phyloP scores from a whole-genome alignment of 1,140 invertebrate genomes.

The Solen grandis region DNA sequence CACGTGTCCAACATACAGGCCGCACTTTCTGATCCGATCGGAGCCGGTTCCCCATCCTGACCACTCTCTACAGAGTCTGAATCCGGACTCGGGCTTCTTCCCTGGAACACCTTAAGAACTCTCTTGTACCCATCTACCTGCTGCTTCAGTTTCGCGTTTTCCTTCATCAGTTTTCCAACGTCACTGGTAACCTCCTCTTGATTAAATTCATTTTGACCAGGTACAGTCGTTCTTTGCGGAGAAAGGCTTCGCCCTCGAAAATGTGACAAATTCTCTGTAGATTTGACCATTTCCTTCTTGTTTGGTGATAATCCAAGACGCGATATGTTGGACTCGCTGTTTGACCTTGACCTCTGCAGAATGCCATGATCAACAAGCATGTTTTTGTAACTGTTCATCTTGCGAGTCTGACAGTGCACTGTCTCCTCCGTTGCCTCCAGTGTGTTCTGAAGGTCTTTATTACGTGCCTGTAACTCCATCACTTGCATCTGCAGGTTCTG shows the following conservation, averaged over 20 bases:
- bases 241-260: slow-evolving; percentile 16
- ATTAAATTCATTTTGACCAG: not conserved
- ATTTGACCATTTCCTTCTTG: not conserved
- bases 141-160: slow-evolving; percentile 40
- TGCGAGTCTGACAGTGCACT: slow-evolving; percentile 41
- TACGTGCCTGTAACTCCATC: slow-evolving; percentile 8
- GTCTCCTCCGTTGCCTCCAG: slow-evolving; percentile 49
- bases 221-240: slow-evolving; percentile 3
- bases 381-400: slow-evolving; percentile 42
- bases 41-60: slow-evolving; percentile 16
- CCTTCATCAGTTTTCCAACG: slow-evolving; percentile 2
- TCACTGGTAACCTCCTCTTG: not conserved
- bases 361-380: slow-evolving; percentile 37
- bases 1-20: slow-evolving; percentile 12
- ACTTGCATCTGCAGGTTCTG: not conserved
- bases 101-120: slow-evolving; percentile 49
- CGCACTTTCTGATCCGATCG: slow-evolving; percentile 36
- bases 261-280: not conserved
- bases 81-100: slow-evolving; percentile 33
- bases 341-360: slow-evolving; percentile 36
- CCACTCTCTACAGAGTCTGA: not conserved
- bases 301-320: not conserved
- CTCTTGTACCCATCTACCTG: slow-evolving; percentile 45
- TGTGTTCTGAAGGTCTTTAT: slow-evolving; percentile 25
- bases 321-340: slow-evolving; percentile 18